Percentiles rank a stretch among this genome's conserved stretches.
These are phyloP conservation scores for Enteromius anoplus DNA, from an alignment of 2,797 vertebrate genomes.

Conservation along the genomic window DNA sequence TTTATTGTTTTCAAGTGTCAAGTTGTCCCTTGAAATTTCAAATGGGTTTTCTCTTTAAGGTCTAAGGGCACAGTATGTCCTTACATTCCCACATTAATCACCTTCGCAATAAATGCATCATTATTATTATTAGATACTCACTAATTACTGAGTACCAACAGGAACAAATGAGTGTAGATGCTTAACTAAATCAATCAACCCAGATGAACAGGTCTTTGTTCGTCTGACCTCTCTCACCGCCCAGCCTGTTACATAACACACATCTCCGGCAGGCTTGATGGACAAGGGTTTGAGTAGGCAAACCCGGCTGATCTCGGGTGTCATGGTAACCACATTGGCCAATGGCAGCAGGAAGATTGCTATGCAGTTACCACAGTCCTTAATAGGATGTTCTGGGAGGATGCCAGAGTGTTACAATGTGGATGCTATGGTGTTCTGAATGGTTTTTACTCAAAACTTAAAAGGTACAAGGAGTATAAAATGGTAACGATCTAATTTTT, in stretches of 20 bases:
- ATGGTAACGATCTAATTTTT: neutral
- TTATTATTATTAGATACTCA: conserved; percentile 3
- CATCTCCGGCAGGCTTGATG: conserved; percentile 65
- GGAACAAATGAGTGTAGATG: conserved; percentile 12
- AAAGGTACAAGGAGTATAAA: neutral
- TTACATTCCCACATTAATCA: neutral
- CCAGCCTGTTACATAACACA: conserved; percentile 78
- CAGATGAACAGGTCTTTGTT: conserved; percentile 12
- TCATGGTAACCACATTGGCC: conserved; percentile 68
- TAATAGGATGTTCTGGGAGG: neutral
- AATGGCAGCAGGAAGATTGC: conserved; percentile 73
- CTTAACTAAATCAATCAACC: conserved; percentile 12
- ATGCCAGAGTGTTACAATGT: neutral
- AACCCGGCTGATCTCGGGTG: conserved; percentile 71
- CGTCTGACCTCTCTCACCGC: conserved; percentile 75
- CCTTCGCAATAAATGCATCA: neutral
- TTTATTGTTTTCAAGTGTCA: neutral
- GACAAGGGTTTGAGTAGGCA: conserved; percentile 70
- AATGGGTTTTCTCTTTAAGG: neutral
- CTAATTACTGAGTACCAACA: conserved; percentile 6
- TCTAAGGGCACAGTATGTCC: neutral
- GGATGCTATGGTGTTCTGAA: neutral
- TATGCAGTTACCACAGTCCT: neutral
- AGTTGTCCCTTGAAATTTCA: neutral
- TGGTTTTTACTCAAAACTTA: neutral